Percentiles rank a stretch among this genome's conserved stretches.
Conservation (phyloP, 2,888 invertebrate genomes). For the Watsonalla binaria region DNA sequence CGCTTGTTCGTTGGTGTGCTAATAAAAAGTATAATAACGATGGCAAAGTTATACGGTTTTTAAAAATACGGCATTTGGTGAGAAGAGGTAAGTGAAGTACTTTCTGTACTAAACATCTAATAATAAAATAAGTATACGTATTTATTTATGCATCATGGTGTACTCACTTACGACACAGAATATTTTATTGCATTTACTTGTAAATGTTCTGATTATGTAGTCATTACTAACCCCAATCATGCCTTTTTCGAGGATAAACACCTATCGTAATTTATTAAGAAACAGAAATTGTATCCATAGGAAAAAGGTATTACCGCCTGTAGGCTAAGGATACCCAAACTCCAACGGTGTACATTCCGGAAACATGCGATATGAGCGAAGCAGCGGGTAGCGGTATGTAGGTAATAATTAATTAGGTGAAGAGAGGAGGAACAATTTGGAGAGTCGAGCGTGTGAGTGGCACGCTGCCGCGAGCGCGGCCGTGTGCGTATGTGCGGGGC, state of each 20-base stretch:
- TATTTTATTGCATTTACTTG: too few relatives aligned
- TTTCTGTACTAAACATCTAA: conserved; percentile 4
- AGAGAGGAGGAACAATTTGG: conserved; percentile 30
- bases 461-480: conserved; percentile 24
- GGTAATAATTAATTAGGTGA: conserved; percentile 32
- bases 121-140: too few relatives aligned
- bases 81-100: conserved; percentile 34
- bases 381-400: conserved; percentile 18
- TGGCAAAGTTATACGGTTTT: conserved; percentile 23
- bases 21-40: conserved; percentile 28
- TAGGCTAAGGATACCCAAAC: not conserved
- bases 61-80: conserved; percentile 29
- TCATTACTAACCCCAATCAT: too few relatives aligned
- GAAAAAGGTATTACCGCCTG: not conserved
- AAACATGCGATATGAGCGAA: conserved; percentile 6
- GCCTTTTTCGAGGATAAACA: not conserved
- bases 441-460: conserved; percentile 24
- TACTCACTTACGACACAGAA: too few relatives aligned
- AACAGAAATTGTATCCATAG: not conserved
- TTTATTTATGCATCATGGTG: too few relatives aligned
- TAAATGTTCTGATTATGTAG: too few relatives aligned
- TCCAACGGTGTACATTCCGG: conserved; percentile 1
- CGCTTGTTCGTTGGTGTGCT: conserved; percentile 35
- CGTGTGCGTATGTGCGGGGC: conserved; percentile 9
- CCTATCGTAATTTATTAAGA: not conserved